Evolutionary conservation across 2,888 invertebrate species (phyloP).

Genomic region (Leptinotarsa rubiginosa): DNA sequence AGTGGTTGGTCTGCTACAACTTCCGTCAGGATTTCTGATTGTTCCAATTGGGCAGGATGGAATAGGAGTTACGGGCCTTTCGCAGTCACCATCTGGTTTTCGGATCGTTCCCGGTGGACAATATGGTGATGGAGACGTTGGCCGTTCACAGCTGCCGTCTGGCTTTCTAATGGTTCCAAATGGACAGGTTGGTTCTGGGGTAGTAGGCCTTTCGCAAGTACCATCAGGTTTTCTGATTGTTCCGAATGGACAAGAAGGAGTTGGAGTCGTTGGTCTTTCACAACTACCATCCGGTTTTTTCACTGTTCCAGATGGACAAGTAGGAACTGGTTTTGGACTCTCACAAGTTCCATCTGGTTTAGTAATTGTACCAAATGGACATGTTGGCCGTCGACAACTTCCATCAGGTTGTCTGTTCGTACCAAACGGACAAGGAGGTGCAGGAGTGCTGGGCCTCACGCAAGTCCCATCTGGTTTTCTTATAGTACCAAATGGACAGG

Average conservation of each 20-base stretch:
- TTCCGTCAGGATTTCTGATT: constrained; percentile 12
- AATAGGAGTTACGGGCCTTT: neutral
- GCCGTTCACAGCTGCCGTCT: constrained; percentile 27
- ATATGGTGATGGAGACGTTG: constrained; percentile 20
- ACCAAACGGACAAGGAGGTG: constrained; percentile 43
- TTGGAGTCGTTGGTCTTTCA: constrained; percentile 25
- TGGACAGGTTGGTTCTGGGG: constrained; percentile 40
- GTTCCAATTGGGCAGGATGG: constrained; percentile 32
- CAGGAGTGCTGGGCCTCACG: constrained; percentile 24
- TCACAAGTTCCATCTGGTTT: constrained; percentile 34
- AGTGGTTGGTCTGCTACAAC: constrained; percentile 27
- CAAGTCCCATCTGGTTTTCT: constrained; percentile 36
- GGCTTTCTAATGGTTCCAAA: constrained; percentile 34
- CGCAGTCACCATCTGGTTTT: constrained; percentile 31
- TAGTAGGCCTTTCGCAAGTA: constrained; percentile 5
- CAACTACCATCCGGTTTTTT: constrained; percentile 30
- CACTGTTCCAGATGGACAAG: constrained; percentile 40
- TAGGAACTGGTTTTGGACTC: constrained; percentile 19
- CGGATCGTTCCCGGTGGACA: constrained; percentile 43
- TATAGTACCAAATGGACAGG: constrained; percentile 33
- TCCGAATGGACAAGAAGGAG: constrained; percentile 27
- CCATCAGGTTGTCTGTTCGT: constrained; percentile 39
- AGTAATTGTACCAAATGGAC: constrained; percentile 37
- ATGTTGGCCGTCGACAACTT: constrained; percentile 36
- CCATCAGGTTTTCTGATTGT: constrained; percentile 31